Evolutionary conservation across 2,888 invertebrate species (phyloP).

Genomic region (Unio delphinus): DNA sequence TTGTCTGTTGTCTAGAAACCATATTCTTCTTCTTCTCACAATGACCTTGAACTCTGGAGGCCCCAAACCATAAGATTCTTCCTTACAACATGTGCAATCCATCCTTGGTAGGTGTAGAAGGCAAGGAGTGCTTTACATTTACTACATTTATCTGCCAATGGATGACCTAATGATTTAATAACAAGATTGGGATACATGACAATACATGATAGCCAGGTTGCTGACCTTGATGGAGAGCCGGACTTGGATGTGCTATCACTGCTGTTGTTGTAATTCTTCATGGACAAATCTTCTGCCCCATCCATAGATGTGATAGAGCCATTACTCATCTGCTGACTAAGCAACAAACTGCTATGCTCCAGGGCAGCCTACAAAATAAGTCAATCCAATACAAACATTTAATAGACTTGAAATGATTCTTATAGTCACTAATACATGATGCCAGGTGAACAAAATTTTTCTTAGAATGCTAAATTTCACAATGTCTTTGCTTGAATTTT

Average conservation of each 20-base stretch:
- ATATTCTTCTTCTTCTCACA: no score
- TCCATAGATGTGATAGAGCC: conserved; percentile 45
- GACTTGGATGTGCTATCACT: conserved; percentile 38
- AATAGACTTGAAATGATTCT: background rate
- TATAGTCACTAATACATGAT: background rate
- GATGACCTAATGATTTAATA: no score
- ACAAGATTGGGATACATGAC: no score
- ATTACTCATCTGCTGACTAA: conserved; percentile 68
- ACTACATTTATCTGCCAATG: no score
- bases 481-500: no score
- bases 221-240: conserved; percentile 42
- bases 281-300: conserved; percentile 60
- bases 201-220: background rate
- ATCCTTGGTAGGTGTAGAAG: no score
- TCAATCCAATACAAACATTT: background rate
- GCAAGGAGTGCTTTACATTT: no score
- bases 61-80: no score
- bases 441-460: background rate
- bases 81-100: no score
- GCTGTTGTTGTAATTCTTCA: conserved; percentile 49
- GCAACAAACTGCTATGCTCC: conserved; percentile 75
- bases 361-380: conserved; percentile 74
- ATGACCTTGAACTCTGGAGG: no score
- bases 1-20: no score
- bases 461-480: background rate